phyloP scores from a whole-genome alignment of 2,797 vertebrate species.

The Pseudochaenichthys georgianus region DNA sequence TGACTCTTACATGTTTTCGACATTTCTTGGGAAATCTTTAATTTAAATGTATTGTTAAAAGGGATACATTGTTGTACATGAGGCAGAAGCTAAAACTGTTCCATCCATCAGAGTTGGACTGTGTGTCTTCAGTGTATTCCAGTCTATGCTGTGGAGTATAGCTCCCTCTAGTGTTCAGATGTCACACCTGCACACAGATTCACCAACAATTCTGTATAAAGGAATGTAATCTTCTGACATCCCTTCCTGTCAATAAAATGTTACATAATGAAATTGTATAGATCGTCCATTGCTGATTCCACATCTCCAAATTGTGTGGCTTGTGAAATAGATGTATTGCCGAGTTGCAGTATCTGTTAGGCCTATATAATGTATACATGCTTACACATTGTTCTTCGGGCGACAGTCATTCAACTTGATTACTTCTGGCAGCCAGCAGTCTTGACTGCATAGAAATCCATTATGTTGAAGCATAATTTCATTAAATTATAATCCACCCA shows the following conservation, averaged over 20 bases:
- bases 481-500: conserved; percentile 4
- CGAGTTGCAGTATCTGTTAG: neutral
- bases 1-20: neutral
- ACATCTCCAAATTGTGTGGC: neutral
- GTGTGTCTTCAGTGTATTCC: too few relatives aligned
- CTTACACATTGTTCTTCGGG: conserved; percentile 3
- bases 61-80: neutral
- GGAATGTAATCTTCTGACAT: conserved; percentile 52
- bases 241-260: conserved; percentile 27
- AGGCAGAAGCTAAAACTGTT: neutral
- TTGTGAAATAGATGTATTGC: neutral
- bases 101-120: neutral
- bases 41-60: neutral
- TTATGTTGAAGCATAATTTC: neutral
- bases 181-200: conserved; percentile 14
- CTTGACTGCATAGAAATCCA: neutral
- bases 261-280: conserved; percentile 23
- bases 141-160: conserved; percentile 40
- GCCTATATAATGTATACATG: neutral
- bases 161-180: conserved; percentile 65
- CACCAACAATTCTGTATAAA: conserved; percentile 10
- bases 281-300: conserved; percentile 3
- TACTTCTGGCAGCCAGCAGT: conserved; percentile 10
- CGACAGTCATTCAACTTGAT: conserved; percentile 16
- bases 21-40: neutral